These are phyloP conservation scores for Venustoraphidia nigricollis DNA, from an alignment of 2,888 invertebrate species.

Conservation along the genomic window DNA sequence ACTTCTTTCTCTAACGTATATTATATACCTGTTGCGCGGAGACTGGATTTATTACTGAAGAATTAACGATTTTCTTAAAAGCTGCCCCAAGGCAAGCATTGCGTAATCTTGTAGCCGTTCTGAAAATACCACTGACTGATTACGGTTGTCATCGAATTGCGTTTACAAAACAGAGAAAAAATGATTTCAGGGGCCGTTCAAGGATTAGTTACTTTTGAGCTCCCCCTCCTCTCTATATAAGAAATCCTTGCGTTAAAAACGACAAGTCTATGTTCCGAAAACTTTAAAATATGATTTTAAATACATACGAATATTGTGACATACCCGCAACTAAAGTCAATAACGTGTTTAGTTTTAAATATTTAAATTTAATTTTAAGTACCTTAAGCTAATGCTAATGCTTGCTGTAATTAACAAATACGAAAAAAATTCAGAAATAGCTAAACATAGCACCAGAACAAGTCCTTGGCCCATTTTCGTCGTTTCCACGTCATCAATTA, in stretches of 20 bases:
- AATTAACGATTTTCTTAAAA: slow-evolving; percentile 21
- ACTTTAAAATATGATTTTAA: too few species aligned
- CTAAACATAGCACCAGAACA: slow-evolving; percentile 12
- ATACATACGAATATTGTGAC: too few species aligned
- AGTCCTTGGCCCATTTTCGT: slow-evolving; percentile 1
- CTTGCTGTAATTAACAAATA: slow-evolving; percentile 18
- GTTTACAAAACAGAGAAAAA: not conserved
- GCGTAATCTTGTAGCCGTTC: slow-evolving; percentile 21
- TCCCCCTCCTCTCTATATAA: too few species aligned
- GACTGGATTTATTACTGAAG: slow-evolving; percentile 17
- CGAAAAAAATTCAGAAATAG: slow-evolving; percentile 13
- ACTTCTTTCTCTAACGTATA: not conserved
- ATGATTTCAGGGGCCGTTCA: not conserved
- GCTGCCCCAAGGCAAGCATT: slow-evolving; percentile 22
- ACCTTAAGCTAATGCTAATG: slow-evolving; percentile 18
- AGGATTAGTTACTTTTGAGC: too few species aligned
- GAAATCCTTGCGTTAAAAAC: too few species aligned
- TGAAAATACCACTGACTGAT: slow-evolving; percentile 9
- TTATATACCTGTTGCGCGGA: slow-evolving; percentile 16
- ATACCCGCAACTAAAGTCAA: too few species aligned
- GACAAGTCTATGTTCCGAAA: too few species aligned
- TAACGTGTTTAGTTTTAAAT: not conserved
- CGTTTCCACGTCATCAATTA: not conserved
- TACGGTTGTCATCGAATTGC: not conserved
- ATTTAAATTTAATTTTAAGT: slow-evolving; percentile 2